Conservation (phyloP, 2,797 vertebrate genomes). For the Sardinella longiceps region DNA sequence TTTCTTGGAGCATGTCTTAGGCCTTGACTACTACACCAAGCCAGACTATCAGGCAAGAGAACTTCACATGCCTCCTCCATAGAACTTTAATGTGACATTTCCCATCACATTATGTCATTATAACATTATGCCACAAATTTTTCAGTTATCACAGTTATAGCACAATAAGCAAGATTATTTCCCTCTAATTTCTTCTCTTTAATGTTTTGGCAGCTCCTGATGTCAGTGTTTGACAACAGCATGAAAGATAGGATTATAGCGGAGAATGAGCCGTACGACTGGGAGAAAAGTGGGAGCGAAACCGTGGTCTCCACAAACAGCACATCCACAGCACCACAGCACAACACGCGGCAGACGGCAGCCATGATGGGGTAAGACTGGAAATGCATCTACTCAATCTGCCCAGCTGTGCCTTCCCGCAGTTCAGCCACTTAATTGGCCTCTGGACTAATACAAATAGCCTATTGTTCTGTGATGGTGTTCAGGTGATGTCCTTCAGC, state of each 20-base stretch:
- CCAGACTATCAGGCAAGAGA: constrained; percentile 91
- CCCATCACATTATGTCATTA: background rate
- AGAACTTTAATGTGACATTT: background rate
- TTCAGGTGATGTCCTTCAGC: no score
- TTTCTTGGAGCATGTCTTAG: constrained; percentile 93
- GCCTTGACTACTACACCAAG: constrained; percentile 95
- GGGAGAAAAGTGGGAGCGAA: constrained; percentile 94
- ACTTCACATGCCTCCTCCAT: background rate
- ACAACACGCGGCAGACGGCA: constrained; percentile 91
- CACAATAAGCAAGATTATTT: background rate
- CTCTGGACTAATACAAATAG: no score
- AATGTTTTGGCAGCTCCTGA: constrained; percentile 85
- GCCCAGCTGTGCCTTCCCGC: no score
- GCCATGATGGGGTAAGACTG: constrained; percentile 92
- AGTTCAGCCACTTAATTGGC: no score
- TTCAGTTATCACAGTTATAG: background rate
- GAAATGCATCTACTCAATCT: background rate
- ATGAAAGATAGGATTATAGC: constrained; percentile 96
- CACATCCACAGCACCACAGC: constrained; percentile 89
- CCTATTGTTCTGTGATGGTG: no score
- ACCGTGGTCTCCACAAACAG: constrained; percentile 84
- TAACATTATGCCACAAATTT: background rate
- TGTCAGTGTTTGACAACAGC: constrained; percentile 98
- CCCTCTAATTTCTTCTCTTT: background rate
- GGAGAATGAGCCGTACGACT: constrained; percentile 96